These are phyloP conservation scores for Temnopleurus reevesii DNA, from an alignment of 53 echinoderm and acorn worm genomes.

Conservation along the genomic window DNA sequence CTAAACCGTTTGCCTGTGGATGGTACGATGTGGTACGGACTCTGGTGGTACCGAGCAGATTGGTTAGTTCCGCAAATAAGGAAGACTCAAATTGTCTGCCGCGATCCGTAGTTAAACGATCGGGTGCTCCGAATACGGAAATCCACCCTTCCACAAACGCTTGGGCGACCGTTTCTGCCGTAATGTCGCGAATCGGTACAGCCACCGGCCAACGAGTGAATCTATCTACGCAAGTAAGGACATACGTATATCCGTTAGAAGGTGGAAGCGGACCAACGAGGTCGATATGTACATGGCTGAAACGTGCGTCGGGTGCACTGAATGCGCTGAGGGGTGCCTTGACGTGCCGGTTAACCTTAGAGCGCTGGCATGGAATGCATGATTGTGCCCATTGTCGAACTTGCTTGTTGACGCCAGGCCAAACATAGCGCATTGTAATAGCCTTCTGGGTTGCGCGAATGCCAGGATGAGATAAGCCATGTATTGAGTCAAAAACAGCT, in stretches of 20 bases:
- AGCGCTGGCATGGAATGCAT: constrained; percentile 66
- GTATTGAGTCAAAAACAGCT: constrained; percentile 60
- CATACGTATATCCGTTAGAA: background rate
- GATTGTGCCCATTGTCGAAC: constrained; percentile 63
- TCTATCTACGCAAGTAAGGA: background rate
- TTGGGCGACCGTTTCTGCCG: constrained; percentile 69
- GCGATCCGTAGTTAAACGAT: constrained; percentile 63
- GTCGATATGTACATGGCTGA: constrained; percentile 59
- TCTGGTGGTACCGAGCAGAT: constrained; percentile 51
- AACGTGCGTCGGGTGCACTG: constrained; percentile 50
- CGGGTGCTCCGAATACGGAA: constrained; percentile 55
- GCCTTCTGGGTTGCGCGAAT: constrained; percentile 63
- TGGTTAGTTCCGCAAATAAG: constrained; percentile 15
- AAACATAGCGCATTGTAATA: constrained; percentile 61
- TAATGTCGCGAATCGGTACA: constrained; percentile 64
- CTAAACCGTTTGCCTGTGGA: constrained; percentile 60
- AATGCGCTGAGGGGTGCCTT: constrained; percentile 59
- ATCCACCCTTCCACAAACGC: constrained; percentile 63
- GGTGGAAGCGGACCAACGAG: background rate
- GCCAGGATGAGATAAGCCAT: constrained; percentile 70
- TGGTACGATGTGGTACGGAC: constrained; percentile 68
- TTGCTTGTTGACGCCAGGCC: constrained; percentile 60
- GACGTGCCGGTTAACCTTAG: constrained; percentile 65
- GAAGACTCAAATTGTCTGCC: constrained; percentile 73
- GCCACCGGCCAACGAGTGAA: constrained; percentile 61